Evolutionary conservation across 2,113 vertebrate species (phyloP).

Genomic region (Laticauda colubrina): DNA sequence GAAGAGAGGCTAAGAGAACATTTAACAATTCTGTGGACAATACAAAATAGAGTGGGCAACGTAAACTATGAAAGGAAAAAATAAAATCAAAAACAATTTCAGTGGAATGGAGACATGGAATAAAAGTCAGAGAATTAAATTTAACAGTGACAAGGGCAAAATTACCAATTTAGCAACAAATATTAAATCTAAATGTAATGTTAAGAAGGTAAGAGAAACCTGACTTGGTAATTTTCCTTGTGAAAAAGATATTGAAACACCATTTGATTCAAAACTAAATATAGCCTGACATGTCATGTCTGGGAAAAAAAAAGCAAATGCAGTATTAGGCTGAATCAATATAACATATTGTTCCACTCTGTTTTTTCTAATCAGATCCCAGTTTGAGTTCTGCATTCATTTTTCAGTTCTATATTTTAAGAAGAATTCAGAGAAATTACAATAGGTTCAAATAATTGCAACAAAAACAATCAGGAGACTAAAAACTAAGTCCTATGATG

Average conservation of each 20-base stretch:
- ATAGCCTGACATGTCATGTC: not conserved
- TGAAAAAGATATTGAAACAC: not conserved
- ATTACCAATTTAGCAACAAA: not conserved
- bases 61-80: not conserved
- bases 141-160: not conserved
- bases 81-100: not conserved
- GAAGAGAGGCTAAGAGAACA: not conserved
- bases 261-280: not conserved
- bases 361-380: not conserved
- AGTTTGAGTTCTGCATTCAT: not conserved
- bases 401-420: not conserved
- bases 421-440: not conserved
- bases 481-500: not conserved
- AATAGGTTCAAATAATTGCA: not conserved
- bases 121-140: not conserved
- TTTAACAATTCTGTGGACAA: not conserved
- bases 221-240: not conserved
- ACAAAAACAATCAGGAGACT: not conserved
- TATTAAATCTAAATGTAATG: not conserved
- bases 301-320: not conserved
- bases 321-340: not conserved
- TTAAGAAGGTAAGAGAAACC: not conserved
- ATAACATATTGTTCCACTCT: not conserved
- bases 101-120: not conserved
- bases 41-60: not conserved